Base-by-base conservation (phyloP, 1,140 invertebrate genomes). In the Aplysia californica region DNA sequence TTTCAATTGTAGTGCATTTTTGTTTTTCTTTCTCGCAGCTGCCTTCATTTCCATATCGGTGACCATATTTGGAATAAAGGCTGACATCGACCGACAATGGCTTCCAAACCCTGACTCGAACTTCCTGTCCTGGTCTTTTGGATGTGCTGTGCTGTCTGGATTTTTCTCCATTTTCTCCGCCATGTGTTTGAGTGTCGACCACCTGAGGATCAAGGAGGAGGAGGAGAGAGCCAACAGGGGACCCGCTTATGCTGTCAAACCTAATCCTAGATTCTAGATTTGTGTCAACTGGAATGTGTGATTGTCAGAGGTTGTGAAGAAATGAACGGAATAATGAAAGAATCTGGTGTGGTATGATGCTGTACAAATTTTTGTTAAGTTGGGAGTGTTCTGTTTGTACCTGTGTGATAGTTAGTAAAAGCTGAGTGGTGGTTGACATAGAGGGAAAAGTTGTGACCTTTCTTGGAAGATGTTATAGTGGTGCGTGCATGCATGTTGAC, bases 21-120 rank as follows among this genome's bases (percentile, higher is more conserved):
- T n/a, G n/a, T 59, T 77, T 80, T 80, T 80, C 83, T 77, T 82
- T 87, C 86, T 90, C 90, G 35, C 87, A 95, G 95, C 92, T 84
- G 84, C 95, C n/a, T 92, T 95, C 73, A 91, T 96, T 76, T 95
- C 97, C 82, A 89, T 98, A 73, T 93, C 94, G 21, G 94, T 96
- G 20, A 91, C 93, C 21, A 93, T 97, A 75, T 98, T 98, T 83
- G 96, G 96, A n/a, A 93, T 94, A 1, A 94, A 95, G 83, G 96
- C 95, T 80, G 96, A 95, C 87, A 95, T 95, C 87, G 93, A 96
- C 61, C 92, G 97, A 23, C 95, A 97, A 85, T 99, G 97, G 97
- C 89, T 98, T 21, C 93, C 97, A 90, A 97, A 98, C 87, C 97
- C 97, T 3, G 96, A 96, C 82, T 97, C 94, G 87, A 99, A 98